Conservation (phyloP, 2,113 vertebrate genomes). For the Tragelaphus buxtoni region DNA sequence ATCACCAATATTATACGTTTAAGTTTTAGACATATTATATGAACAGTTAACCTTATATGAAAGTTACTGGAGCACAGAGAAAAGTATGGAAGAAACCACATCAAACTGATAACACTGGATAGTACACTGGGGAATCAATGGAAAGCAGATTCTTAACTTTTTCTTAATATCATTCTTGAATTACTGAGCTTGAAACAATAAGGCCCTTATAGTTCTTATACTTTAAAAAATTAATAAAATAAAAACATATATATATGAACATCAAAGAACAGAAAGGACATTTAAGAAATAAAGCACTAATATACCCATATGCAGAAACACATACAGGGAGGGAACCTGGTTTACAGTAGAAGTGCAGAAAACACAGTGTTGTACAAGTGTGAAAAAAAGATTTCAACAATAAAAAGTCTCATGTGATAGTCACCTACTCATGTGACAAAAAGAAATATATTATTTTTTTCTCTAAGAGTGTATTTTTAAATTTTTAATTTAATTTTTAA, state of each 20-base stretch:
- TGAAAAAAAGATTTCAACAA: neutral
- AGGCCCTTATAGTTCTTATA: neutral
- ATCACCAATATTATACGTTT: neutral
- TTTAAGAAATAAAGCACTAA: neutral
- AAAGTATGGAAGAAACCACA: neutral
- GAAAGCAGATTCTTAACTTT: neutral
- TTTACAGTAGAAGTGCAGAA: neutral
- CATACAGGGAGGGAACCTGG: neutral
- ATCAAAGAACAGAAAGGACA: neutral
- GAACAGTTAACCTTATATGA: neutral
- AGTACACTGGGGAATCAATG: fast-evolving
- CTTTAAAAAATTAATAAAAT: neutral
- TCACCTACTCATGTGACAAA: neutral
- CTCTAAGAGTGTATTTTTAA: neutral
- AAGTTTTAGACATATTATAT: neutral
- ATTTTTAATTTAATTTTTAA: neutral
- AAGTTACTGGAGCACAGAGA: neutral
- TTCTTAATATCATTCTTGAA: neutral
- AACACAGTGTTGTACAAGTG: neutral
- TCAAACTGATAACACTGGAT: neutral
- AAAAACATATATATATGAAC: neutral
- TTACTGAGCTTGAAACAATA: neutral
- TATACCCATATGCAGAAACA: neutral
- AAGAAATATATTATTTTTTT: neutral
- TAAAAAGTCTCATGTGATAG: neutral